Conservation (phyloP, 2,888 invertebrate genomes). For the Caenorhabditis afra region DNA sequence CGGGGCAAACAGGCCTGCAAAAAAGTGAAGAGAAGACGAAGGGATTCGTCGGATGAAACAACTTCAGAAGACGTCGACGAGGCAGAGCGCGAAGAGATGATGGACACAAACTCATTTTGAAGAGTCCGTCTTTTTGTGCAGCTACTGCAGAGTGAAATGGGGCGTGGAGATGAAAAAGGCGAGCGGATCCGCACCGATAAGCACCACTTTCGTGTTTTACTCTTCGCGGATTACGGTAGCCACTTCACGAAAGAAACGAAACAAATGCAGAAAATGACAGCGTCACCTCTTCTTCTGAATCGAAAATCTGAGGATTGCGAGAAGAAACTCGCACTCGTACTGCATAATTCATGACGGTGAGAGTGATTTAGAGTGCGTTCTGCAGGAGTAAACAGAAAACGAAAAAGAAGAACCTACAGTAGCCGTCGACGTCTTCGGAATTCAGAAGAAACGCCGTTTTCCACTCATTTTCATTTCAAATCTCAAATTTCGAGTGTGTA, state of each 20-base stretch:
- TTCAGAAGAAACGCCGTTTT: neutral
- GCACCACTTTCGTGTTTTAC: slow-evolving; percentile 25
- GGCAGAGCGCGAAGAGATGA: slow-evolving; percentile 7
- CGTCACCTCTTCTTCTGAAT: neutral
- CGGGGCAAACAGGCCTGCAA: neutral
- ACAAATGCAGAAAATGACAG: slow-evolving; percentile 3
- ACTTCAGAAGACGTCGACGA: slow-evolving; percentile 2
- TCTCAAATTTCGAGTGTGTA: slow-evolving; percentile 45
- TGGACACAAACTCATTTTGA: slow-evolving; percentile 23
- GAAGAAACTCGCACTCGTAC: too few relatives aligned
- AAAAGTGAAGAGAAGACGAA: slow-evolving; percentile 3
- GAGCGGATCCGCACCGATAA: slow-evolving; percentile 28
- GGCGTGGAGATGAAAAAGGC: slow-evolving; percentile 16
- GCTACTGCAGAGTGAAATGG: slow-evolving; percentile 25
- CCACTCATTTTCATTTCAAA: slow-evolving; percentile 26
- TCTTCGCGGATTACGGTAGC: neutral
- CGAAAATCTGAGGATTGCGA: neutral
- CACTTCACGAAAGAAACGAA: neutral
- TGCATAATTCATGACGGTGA: too few relatives aligned
- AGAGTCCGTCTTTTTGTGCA: slow-evolving; percentile 16
- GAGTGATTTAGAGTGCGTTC: too few relatives aligned
- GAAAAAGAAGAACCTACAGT: too few relatives aligned
- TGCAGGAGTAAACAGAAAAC: too few relatives aligned
- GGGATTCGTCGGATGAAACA: neutral
- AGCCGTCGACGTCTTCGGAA: neutral